These are phyloP conservation scores for Alcedo atthis DNA, from an alignment of 2,797 vertebrate genomes.

Conservation along the genomic window DNA sequence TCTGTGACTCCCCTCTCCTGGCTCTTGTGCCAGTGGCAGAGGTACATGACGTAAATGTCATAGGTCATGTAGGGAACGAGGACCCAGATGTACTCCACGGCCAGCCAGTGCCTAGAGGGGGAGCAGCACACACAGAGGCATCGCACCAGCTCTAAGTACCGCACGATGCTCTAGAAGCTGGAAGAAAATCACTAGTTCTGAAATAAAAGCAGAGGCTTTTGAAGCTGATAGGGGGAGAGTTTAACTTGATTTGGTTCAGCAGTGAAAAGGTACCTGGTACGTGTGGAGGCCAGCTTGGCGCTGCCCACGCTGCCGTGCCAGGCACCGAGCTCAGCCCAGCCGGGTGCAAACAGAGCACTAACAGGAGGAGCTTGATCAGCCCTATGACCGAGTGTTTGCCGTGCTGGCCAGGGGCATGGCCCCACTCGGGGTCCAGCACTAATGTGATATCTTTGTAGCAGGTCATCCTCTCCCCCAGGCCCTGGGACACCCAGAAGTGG, in stretches of 20 bases:
- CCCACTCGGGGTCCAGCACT: not conserved
- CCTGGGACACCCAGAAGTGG: not conserved
- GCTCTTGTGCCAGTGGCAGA: constrained; percentile 93
- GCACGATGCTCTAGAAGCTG: accelerated
- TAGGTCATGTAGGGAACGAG: constrained; percentile 96
- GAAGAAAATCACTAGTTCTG: not conserved
- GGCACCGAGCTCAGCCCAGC: constrained; percentile 4
- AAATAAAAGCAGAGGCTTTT: not conserved
- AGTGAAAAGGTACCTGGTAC: constrained; percentile 19
- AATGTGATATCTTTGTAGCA: not conserved
- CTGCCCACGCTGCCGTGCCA: not conserved
- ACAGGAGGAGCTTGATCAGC: not conserved
- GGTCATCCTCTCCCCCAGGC: not conserved
- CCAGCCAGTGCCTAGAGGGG: constrained; percentile 90
- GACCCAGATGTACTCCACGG: constrained; percentile 90
- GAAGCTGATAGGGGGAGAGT: not conserved
- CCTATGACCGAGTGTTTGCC: not conserved
- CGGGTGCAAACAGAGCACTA: not conserved
- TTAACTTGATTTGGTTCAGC: not conserved
- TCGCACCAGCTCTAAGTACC: accelerated
- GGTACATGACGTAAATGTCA: constrained; percentile 94
- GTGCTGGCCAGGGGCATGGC: not conserved
- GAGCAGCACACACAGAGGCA: constrained; percentile 12
- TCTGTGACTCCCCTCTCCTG: constrained; percentile 80
- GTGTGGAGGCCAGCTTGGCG: accelerated